Percentiles rank a stretch among this genome's conserved stretches.
phyloP scores from a whole-genome alignment of 2,888 invertebrate genomes.

The Timema podura region DNA sequence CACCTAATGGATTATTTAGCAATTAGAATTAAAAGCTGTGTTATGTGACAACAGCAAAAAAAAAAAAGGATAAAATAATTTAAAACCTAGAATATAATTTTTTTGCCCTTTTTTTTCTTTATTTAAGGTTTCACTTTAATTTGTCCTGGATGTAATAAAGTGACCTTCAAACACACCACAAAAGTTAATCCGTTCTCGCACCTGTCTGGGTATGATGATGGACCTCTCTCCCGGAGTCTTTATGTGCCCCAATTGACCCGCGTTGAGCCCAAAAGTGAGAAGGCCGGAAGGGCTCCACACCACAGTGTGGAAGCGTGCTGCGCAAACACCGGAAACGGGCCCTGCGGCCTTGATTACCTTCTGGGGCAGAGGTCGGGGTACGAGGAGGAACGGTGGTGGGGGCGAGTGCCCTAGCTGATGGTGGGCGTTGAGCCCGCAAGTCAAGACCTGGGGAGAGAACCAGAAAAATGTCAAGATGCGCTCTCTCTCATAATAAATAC shows the following conservation, averaged over 20 bases:
- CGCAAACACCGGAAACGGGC: conserved; percentile 53
- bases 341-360: conserved; percentile 28
- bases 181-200: conserved; percentile 24
- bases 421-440: conserved; percentile 61
- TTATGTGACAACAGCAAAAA: too few species aligned
- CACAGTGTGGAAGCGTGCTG: conserved; percentile 68
- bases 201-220: conserved; percentile 41
- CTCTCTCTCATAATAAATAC: too few species aligned
- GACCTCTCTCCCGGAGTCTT: conserved; percentile 48
- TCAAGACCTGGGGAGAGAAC: conserved; percentile 54
- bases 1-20: too few species aligned
- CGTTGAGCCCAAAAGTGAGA: conserved; percentile 78
- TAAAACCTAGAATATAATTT: too few species aligned
- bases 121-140: too few species aligned
- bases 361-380: conserved; percentile 19
- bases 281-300: conserved; percentile 56
- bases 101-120: too few species aligned
- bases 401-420: conserved; percentile 56
- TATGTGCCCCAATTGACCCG: conserved; percentile 74
- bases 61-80: too few species aligned
- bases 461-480: too few species aligned
- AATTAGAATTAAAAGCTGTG: too few species aligned
- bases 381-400: conserved; percentile 34
- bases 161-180: too few species aligned
- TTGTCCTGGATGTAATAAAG: too few species aligned